These are phyloP conservation scores for Pelobates fuscus DNA, from an alignment of 2,113 vertebrate genomes.

Conservation along the genomic window DNA sequence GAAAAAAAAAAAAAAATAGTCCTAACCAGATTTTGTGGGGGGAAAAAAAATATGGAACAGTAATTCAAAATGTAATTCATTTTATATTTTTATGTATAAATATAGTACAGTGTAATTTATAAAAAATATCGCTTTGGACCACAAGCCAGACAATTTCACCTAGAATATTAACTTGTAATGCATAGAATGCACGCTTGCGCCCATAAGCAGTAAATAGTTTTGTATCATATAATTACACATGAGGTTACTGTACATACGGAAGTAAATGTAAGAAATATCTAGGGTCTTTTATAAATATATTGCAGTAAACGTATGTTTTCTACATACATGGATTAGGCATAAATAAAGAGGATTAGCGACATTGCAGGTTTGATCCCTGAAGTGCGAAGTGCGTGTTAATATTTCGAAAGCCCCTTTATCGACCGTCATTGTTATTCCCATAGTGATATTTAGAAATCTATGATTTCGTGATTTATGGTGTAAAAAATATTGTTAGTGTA, in stretches of 20 bases:
- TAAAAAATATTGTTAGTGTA: neutral
- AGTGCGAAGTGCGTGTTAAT: neutral
- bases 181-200: neutral
- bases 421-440: neutral
- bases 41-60: too few species aligned
- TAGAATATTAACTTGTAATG: neutral
- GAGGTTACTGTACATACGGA: constrained; percentile 5
- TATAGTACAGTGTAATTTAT: constrained; percentile 7
- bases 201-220: neutral
- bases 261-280: neutral
- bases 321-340: constrained; percentile 5
- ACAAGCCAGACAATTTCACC: neutral
- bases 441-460: neutral
- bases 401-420: neutral
- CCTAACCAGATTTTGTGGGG: too few species aligned
- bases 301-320: neutral
- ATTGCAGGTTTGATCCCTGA: constrained; percentile 1
- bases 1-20: too few species aligned
- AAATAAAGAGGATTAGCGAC: constrained; percentile 11
- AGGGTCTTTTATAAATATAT: neutral
- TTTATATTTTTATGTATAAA: neutral
- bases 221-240: neutral
- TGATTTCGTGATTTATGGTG: neutral
- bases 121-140: neutral
- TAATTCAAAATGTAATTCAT: neutral